Evolutionary conservation across 2,113 vertebrate genomes (phyloP).

Genomic region (Proteles cristata): DNA sequence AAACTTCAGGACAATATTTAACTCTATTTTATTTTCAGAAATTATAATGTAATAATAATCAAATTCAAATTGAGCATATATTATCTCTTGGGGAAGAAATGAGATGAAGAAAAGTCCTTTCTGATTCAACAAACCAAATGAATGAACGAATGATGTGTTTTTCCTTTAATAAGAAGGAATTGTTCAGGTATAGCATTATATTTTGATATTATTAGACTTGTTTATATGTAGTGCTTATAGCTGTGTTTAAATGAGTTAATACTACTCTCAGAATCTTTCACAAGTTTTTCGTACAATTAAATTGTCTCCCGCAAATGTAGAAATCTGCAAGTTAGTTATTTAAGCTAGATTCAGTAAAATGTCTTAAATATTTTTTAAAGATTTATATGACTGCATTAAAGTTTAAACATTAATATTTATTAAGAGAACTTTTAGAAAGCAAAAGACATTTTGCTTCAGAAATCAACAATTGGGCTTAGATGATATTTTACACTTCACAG

Average conservation of each 20-base stretch:
- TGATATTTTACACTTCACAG: conserved; percentile 66
- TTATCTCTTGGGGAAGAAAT: background rate
- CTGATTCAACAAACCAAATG: background rate
- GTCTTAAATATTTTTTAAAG: conserved; percentile 70
- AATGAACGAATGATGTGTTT: conserved; percentile 33
- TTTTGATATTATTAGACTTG: conserved; percentile 53
- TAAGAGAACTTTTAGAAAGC: conserved; percentile 65
- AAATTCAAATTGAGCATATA: background rate
- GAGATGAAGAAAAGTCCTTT: background rate
- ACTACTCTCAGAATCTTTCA: conserved; percentile 24
- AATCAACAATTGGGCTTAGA: conserved; percentile 75
- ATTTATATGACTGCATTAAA: conserved; percentile 75
- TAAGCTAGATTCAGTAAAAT: conserved; percentile 80
- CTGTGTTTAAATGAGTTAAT: conserved; percentile 67
- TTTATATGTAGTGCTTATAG: background rate
- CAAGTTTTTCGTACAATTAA: conserved; percentile 21
- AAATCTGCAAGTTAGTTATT: conserved; percentile 80
- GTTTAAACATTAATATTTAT: conserved; percentile 79
- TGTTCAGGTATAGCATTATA: background rate
- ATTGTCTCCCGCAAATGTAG: background rate
- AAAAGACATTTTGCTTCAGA: conserved; percentile 71
- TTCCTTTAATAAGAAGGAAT: conserved; percentile 26
- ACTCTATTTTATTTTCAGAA: conserved; percentile 24
- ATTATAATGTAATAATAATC: background rate
- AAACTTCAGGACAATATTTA: background rate